phyloP scores from a whole-genome alignment of 2,888 invertebrate genomes.

The Charanyca ferruginea region DNA sequence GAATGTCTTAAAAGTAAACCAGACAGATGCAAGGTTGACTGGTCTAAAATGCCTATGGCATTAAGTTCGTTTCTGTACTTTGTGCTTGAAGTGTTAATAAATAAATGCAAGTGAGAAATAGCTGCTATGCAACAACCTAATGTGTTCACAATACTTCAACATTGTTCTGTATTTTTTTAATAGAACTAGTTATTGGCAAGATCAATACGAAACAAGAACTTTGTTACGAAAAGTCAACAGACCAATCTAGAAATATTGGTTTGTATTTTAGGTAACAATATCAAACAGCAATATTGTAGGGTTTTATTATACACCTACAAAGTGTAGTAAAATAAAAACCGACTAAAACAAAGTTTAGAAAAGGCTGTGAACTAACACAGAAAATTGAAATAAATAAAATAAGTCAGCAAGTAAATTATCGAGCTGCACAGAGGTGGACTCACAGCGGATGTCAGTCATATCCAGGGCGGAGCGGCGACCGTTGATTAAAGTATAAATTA shows the following conservation, averaged over 20 bases:
- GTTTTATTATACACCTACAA: too few species aligned
- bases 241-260: neutral
- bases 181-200: neutral
- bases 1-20: neutral
- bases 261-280: neutral
- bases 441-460: constrained; percentile 76
- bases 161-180: neutral
- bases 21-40: too few species aligned
- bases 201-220: neutral
- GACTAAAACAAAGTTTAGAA: neutral
- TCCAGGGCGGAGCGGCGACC: constrained; percentile 69
- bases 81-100: too few species aligned
- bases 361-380: constrained; percentile 2
- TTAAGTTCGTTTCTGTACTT: too few species aligned
- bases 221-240: neutral
- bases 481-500: constrained; percentile 83
- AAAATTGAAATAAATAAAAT: constrained; percentile 31
- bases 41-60: too few species aligned
- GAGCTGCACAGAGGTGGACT: constrained; percentile 56
- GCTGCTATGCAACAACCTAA: neutral
- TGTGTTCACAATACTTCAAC: neutral
- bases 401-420: constrained; percentile 49
- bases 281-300: too few species aligned
- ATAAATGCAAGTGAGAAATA: too few species aligned
- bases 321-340: too few species aligned